Evolutionary conservation across 2,888 invertebrate species (phyloP).

Genomic region (Drosophila subsilvestris): DNA sequence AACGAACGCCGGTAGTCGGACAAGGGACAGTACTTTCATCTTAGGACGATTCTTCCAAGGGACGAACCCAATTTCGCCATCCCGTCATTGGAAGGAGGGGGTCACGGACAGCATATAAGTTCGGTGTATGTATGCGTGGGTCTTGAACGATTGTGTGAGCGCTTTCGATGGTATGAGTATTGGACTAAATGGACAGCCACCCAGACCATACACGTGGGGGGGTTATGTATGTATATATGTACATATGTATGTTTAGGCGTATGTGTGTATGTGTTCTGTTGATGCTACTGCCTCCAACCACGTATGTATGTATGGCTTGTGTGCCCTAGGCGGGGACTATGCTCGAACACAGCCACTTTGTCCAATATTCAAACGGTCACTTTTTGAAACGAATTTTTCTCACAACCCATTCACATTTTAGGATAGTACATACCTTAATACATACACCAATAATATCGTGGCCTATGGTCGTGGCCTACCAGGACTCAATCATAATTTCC

Average conservation of each 20-base stretch:
- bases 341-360: slow-evolving; percentile 68
- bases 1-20: slow-evolving; percentile 76
- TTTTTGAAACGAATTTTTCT: slow-evolving; percentile 72
- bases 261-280: slow-evolving; percentile 43
- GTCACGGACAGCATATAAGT: slow-evolving; percentile 74
- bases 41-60: slow-evolving; percentile 78
- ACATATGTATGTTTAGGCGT: slow-evolving; percentile 25
- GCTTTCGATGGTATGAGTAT: slow-evolving; percentile 56
- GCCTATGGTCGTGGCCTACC: no score
- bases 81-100: slow-evolving; percentile 57
- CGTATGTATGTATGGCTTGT: slow-evolving; percentile 62
- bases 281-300: slow-evolving; percentile 57
- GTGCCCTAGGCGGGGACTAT: slow-evolving; percentile 69
- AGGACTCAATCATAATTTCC: not conserved
- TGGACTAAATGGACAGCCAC: slow-evolving; percentile 72
- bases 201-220: slow-evolving; percentile 56
- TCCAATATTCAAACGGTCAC: slow-evolving; percentile 79
- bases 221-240: slow-evolving; percentile 6
- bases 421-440: slow-evolving; percentile 49
- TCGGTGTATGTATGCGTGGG: slow-evolving; percentile 65
- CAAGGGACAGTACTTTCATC: slow-evolving; percentile 79
- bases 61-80: slow-evolving; percentile 77
- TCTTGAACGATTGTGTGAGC: slow-evolving; percentile 59
- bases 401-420: slow-evolving; percentile 71
- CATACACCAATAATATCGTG: slow-evolving; percentile 41